phyloP scores from a whole-genome alignment of 2,888 invertebrate species.

The Craniophora ligustri region DNA sequence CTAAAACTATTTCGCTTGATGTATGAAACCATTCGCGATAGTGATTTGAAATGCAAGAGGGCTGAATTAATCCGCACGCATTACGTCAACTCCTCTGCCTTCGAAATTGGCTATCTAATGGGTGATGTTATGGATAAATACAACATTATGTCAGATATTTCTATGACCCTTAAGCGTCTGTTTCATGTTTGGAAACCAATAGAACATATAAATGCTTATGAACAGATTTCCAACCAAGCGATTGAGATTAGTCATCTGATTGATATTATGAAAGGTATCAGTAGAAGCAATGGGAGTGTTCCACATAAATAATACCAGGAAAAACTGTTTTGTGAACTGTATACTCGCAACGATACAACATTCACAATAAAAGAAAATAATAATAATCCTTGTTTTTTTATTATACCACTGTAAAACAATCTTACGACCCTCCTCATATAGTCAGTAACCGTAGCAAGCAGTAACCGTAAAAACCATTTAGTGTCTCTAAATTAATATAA shows the following conservation, averaged over 20 bases:
- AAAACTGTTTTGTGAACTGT: no score
- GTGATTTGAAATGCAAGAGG: conserved; percentile 70
- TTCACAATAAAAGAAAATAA: no score
- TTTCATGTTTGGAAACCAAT: conserved; percentile 73
- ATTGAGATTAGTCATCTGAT: conserved; percentile 72
- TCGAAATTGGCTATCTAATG: conserved; percentile 71
- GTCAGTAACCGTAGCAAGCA: no score
- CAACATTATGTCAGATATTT: conserved; percentile 68
- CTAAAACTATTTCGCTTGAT: conserved; percentile 75
- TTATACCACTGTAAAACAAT: no score
- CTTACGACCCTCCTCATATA: no score
- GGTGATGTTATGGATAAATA: conserved; percentile 73
- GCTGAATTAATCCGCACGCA: conserved; percentile 69
- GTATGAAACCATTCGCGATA: conserved; percentile 77
- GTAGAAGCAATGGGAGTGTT: conserved; percentile 22
- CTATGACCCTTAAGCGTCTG: conserved; percentile 62
- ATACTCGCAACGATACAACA: no score
- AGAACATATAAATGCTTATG: conserved; percentile 80
- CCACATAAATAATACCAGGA: background rate
- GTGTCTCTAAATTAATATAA: no score
- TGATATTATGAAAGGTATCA: conserved; percentile 62
- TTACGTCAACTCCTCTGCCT: conserved; percentile 66
- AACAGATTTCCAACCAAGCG: conserved; percentile 76
- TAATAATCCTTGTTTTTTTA: no score
- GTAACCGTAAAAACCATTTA: no score